Conservation (phyloP, 2,113 vertebrate genomes). For the Microtus pennsylvanicus region DNA sequence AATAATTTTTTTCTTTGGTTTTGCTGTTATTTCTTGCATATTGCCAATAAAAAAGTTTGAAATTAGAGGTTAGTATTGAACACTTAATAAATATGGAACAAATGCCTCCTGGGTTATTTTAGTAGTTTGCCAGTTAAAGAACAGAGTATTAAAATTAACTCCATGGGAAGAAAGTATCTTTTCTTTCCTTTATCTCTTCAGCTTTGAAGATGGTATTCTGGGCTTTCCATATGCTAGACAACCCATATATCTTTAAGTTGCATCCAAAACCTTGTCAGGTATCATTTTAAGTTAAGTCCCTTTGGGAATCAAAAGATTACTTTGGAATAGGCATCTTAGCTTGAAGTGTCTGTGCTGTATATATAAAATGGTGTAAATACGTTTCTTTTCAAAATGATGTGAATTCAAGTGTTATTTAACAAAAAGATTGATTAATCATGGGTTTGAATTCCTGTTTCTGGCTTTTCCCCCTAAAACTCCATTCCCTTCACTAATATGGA, state of each 20-base stretch:
- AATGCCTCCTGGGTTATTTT: not conserved
- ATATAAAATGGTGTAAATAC: not conserved
- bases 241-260: not conserved
- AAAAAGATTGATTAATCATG: not conserved
- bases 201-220: not conserved
- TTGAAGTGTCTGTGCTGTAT: not conserved
- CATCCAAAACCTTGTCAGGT: not conserved
- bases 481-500: not conserved
- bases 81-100: not conserved
- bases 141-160: not conserved
- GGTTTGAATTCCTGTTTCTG: not conserved
- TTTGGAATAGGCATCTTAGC: not conserved
- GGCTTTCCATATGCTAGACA: not conserved
- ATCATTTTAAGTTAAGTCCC: not conserved
- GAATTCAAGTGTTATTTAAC: not conserved
- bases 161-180: not conserved
- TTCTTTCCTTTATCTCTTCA: no score
- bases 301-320: not conserved
- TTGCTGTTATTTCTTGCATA: not conserved
- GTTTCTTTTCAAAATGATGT: not conserved
- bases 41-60: not conserved
- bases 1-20: not conserved
- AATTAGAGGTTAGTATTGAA: slow-evolving; percentile 28
- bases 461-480: not conserved
- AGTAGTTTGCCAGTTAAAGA: not conserved